Base-by-base conservation (phyloP, 2,113 vertebrate species). In the Tragelaphus imberbis region DNA sequence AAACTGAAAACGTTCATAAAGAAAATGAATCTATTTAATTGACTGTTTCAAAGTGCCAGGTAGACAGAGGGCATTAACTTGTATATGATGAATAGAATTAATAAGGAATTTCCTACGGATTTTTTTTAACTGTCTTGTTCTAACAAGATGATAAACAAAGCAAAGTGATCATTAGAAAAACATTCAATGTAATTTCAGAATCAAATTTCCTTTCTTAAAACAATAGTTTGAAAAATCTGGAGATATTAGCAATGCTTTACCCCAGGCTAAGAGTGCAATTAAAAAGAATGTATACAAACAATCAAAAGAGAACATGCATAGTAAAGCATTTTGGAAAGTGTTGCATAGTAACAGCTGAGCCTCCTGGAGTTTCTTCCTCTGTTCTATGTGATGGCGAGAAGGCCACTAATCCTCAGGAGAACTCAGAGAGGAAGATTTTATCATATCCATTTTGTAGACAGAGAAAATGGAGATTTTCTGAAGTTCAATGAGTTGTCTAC, bases 51-150 rank as follows among this genome's bases (percentile, higher is more conserved):
- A 96, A 92, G 51, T 88, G 68, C 75, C 61, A 80, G 23, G 51
- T 36, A 97, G 36, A 85, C 2, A 96, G 81, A 95, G 25, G 53
- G 27, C 53, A 86, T 84, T 96, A 80, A 95, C 55, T 90, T 89
- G 21, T 71, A 79, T n/a, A 68, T 91, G 86, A 97, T 80, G 68
- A 95, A 97, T 51, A 97, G 68, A 92, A 95, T 68, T 96, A 87
- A 95, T 88, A 91, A 93, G 25, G 53, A 40, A 95, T 81, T 86
- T 91, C 77, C 88, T 82, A 36, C 0, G 51, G 19, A 19, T 59
- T 90, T 40, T 15, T 92, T 75, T 77, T 63, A 8, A 86, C 27
- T 87, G 8, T 44, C 40, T 80, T 81, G 5, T 92, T 92, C 40
- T 68, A 92, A 85, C 7, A 84, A 93, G 61, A 91, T 40, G 59